These are phyloP conservation scores for Beris chalybata DNA, from an alignment of 2,888 invertebrate species.

Conservation along the genomic window DNA sequence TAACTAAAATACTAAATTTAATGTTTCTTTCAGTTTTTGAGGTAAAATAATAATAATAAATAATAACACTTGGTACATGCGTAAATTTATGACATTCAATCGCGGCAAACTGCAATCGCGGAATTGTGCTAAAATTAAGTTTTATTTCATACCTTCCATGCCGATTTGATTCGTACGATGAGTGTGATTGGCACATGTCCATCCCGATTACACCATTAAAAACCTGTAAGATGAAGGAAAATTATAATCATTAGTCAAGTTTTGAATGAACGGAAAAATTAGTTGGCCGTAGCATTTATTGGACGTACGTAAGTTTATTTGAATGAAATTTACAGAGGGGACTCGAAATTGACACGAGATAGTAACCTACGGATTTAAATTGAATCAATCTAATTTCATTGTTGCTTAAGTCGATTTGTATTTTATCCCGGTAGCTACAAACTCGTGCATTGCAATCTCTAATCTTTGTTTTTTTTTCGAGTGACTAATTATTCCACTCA, in stretches of 20 bases:
- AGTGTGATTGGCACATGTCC: constrained; percentile 29
- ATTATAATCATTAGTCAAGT: neutral
- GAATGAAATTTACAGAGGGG: neutral
- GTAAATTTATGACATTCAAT: no score
- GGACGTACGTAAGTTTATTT: neutral
- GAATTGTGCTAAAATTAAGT: no score
- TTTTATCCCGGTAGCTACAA: no score
- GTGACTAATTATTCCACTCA: no score
- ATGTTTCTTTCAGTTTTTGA: no score
- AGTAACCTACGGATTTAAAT: neutral
- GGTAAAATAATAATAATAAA: no score
- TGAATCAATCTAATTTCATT: constrained; percentile 2
- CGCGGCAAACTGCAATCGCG: no score
- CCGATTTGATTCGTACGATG: constrained; percentile 16
- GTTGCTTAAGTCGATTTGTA: neutral
- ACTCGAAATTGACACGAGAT: neutral
- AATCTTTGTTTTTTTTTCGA: no score
- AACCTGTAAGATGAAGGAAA: constrained; percentile 7
- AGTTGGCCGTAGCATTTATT: constrained; percentile 15
- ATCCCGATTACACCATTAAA: constrained; percentile 2
- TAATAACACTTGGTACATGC: no score
- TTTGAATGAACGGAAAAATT: constrained; percentile 16
- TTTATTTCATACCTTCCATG: neutral
- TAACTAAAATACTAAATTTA: no score
- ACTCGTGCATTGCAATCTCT: no score